phyloP scores from a whole-genome alignment of 2,113 vertebrate species.

The Passer domesticus region DNA sequence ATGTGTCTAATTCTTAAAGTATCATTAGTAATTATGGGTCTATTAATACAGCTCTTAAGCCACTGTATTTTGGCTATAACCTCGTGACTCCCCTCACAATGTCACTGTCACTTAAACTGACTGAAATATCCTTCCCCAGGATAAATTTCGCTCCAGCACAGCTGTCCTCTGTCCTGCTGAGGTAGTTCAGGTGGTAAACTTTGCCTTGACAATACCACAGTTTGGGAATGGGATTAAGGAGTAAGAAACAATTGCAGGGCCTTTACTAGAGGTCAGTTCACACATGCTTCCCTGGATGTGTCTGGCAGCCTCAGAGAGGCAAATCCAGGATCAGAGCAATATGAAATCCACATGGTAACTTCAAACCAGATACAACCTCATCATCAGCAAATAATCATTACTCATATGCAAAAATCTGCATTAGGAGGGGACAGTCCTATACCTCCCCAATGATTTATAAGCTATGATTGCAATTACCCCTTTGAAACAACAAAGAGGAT shows the following conservation, averaged over 20 bases:
- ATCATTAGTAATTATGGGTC: neutral
- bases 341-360: conserved; percentile 55
- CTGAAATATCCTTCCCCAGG: neutral
- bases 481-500: conserved; percentile 63
- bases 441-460: conserved; percentile 69
- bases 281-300: neutral
- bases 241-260: conserved; percentile 27
- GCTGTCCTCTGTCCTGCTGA: neutral
- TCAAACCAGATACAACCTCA: conserved; percentile 58
- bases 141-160: neutral
- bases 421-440: conserved; percentile 52
- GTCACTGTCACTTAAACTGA: neutral
- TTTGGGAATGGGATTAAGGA: conserved; percentile 17
- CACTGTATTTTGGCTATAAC: neutral
- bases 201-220: neutral
- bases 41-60: neutral
- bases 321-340: conserved; percentile 64
- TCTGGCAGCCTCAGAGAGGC: conserved; percentile 52
- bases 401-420: conserved; percentile 58
- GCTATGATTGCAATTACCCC: conserved; percentile 65
- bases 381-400: conserved; percentile 28
- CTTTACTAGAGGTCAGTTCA: conserved; percentile 64
- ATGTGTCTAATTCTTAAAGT: neutral
- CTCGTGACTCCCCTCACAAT: neutral
- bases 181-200: conserved; percentile 5